Percentiles rank a stretch among this genome's conserved stretches.
Evolutionary conservation across 2,113 vertebrate genomes (phyloP).

Genomic region (Cichladusa arquata): DNA sequence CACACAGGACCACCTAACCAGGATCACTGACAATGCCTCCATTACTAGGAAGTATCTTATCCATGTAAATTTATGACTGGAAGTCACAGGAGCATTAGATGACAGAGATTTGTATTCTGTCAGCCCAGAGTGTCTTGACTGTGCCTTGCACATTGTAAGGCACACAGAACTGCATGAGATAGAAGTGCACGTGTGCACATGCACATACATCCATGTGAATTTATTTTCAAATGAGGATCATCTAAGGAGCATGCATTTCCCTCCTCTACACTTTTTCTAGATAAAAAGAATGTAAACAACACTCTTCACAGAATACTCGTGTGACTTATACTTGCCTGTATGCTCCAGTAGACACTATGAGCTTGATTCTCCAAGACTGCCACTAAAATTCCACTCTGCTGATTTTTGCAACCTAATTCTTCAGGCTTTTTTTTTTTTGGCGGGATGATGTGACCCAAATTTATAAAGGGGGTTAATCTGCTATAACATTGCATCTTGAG

Average conservation of each 20-base stretch:
- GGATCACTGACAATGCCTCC: conserved; percentile 38
- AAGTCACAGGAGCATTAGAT: neutral
- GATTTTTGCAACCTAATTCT: conserved; percentile 69
- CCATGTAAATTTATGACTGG: neutral
- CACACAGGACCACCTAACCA: neutral
- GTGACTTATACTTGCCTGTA: conserved; percentile 49
- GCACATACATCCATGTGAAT: neutral
- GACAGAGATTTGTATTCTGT: neutral
- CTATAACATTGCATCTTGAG: conserved; percentile 24
- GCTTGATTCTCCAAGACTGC: conserved; percentile 67
- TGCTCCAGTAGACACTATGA: conserved; percentile 60
- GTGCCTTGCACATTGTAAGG: neutral
- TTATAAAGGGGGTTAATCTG: conserved; percentile 47
- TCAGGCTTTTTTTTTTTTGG: neutral
- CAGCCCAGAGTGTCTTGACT: neutral
- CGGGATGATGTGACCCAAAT: conserved; percentile 65
- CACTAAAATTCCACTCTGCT: conserved; percentile 66
- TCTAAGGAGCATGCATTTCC: neutral
- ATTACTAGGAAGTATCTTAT: neutral
- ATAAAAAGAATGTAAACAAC: neutral
- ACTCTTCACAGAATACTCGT: conserved; percentile 22
- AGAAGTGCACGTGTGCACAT: rapidly evolving
- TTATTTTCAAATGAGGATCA: neutral
- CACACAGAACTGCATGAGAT: neutral
- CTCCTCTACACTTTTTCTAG: neutral